Conservation (phyloP, 2,797 vertebrate species). For the Kryptopterus vitreolus region DNA sequence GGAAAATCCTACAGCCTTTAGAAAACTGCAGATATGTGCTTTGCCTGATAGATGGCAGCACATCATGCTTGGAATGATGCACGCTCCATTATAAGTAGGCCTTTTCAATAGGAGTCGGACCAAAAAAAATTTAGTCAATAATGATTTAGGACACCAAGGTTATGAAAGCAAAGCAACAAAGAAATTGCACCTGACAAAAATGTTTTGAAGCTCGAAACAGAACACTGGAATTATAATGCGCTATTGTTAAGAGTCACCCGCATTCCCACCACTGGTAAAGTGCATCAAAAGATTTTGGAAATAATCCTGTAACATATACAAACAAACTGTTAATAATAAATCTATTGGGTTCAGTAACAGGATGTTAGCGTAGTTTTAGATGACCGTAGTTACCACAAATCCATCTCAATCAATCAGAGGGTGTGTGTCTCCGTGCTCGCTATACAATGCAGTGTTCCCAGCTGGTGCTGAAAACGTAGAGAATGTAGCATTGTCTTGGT, state of each 20-base stretch:
- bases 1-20: not conserved
- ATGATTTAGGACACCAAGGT: slow-evolving; percentile 73
- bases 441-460: slow-evolving; percentile 42
- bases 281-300: slow-evolving; percentile 68
- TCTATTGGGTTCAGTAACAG: slow-evolving; percentile 52
- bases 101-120: slow-evolving; percentile 64
- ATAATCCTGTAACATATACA: slow-evolving; percentile 66
- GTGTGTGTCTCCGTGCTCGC: slow-evolving; percentile 29
- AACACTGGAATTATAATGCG: slow-evolving; percentile 69
- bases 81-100: slow-evolving; percentile 55
- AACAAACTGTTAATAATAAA: slow-evolving; percentile 49
- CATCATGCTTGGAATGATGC: slow-evolving; percentile 63
- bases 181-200: slow-evolving; percentile 69
- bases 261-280: slow-evolving; percentile 63
- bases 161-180: slow-evolving; percentile 76
- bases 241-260: slow-evolving; percentile 67
- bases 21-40: slow-evolving; percentile 46
- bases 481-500: not conserved
- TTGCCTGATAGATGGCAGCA: slow-evolving; percentile 78
- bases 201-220: slow-evolving; percentile 77
- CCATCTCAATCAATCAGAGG: slow-evolving; percentile 48
- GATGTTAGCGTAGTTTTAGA: slow-evolving; percentile 12
- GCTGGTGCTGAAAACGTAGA: slow-evolving; percentile 38
- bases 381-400: slow-evolving; percentile 36
- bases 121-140: slow-evolving; percentile 70